Evolutionary conservation across 2,888 invertebrate genomes (phyloP), one percentile per base, ranked within the genome.

Genomic region (Cistogaster globosa): DNA sequence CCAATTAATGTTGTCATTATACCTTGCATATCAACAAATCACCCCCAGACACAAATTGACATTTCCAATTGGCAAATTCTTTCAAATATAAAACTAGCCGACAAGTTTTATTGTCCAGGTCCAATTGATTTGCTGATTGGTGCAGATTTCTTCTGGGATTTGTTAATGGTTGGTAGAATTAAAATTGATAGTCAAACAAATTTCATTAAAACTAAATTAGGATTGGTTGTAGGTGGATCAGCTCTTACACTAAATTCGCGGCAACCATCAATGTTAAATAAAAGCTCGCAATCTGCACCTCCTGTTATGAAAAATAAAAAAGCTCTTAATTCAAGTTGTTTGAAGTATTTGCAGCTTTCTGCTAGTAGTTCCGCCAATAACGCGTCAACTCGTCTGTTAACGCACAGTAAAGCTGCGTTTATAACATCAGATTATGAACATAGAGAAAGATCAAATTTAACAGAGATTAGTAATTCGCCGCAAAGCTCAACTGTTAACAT

Each of bases 61-160:
- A 63, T 12, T 4, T 16, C 18, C 2, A 58, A 51, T 9, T 67
- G 48, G 48, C 22, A 68, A 7, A 45, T 78, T 32, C 77, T 62
- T 45, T 22, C 18, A 20, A 69, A 76, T 58, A 69, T 69, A 14
- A 68, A 51, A 18, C n/a, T 69, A 9, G 77, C 77, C 14, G 77
- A 68, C 18, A 14, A 58, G 3, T 77, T 77, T 20, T n/a, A 76
- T 32, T 22, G 11, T 7, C 55, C 74, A n/a, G 63, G 55, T 0
- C 55, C 36, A n/a, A 38, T 63, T 5, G 74, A 75, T 55, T 14
- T 38, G 7, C 26, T 63, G 0, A 63, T 63, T 55, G 74, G 53
- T 7, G 42, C 74, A 8, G 38, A 14, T 8, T n/a, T 75, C 3
- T 75, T 75, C 38, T 63, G 36, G 20, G 45, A 45, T 16, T 12